A percentile compares a stretch with the other conserved stretches of the same genome.
These are phyloP conservation scores for Montipora cactus DNA, from an alignment of 64 coral and sea anemone genomes.

Conservation along the genomic window DNA sequence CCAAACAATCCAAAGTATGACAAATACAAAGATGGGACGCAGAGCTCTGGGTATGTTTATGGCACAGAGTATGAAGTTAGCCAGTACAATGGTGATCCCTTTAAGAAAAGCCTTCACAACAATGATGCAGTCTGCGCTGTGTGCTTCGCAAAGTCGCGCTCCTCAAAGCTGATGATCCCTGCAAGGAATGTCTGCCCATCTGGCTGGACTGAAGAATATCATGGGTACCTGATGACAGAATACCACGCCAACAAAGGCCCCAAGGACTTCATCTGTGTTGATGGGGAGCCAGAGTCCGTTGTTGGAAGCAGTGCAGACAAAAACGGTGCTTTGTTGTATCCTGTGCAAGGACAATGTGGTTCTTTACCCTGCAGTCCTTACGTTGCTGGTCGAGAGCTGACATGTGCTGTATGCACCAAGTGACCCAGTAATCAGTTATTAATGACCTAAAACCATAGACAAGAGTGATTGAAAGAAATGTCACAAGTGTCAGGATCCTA, in stretches of 20 bases:
- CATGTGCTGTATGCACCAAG: constrained; percentile 42
- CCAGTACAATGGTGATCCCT: background rate
- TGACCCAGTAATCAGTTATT: background rate
- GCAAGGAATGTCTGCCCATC: background rate
- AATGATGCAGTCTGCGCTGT: background rate
- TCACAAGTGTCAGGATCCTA: too few relatives aligned
- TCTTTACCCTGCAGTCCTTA: constrained; percentile 14
- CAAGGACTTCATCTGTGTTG: background rate
- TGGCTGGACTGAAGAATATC: too few relatives aligned
- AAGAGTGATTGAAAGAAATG: too few relatives aligned
- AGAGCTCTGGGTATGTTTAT: background rate
- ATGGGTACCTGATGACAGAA: too few relatives aligned
- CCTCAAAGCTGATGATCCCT: background rate
- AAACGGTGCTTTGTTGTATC: background rate
- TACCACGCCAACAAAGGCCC: background rate
- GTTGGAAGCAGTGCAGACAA: background rate
- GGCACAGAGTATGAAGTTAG: too few relatives aligned
- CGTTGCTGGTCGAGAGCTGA: constrained; percentile 13
- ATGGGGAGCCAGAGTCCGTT: background rate
- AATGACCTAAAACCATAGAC: too few relatives aligned
- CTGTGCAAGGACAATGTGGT: background rate
- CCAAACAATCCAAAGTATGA: background rate
- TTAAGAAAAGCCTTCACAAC: background rate
- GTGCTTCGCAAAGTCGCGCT: background rate
- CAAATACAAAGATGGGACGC: background rate